Base-by-base conservation (phyloP, 2,113 vertebrate species). In the Mustela nigripes region DNA sequence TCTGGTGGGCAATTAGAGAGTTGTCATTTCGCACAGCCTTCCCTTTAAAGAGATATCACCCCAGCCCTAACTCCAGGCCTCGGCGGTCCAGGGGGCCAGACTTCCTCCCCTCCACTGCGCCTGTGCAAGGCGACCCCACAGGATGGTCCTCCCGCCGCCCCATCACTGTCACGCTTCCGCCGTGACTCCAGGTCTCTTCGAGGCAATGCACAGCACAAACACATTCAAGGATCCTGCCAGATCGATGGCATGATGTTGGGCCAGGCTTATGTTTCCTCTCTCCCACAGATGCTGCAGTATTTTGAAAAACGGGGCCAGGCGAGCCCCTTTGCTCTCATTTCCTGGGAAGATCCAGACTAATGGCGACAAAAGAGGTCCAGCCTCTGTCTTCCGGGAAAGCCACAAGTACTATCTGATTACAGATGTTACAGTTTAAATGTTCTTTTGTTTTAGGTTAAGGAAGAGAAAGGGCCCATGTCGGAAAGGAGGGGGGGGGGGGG, bases 281-380 rank as follows among this genome's bases (percentile, higher is more conserved):
- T 84, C 92, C 65, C 73, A 86, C 89, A 95, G 82, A 89, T 45
- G 71, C 63, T 97, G 88, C 83, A 58, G 73, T 82, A 71, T 89
- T 96, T 94, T 91, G 86, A 89, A 97, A 97, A 90, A 78, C 93
- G 96, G 86, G 95, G 91, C 53, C 62, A 93, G 80, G 82, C 92
- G 85, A 74, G 65, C 82, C 81, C 69, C 89, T 87, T 33, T 33
- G 4, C 31, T 73, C 65, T 69, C 16, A 60, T 45, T 83, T 93
- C 69, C 78, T 26, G 26, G 42, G 53, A 96, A 96, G 86, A 71
- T 6, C 28, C 56, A 87, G 83, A 24, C 18, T 36, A 88, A 36
- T n/a, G 48, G 85, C 1, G 1, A 67, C n/a, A 24, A 95, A 56
- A 53, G 48, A 79, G 71, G n/a, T 2, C 76, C 0, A 1, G 53